phyloP scores from a whole-genome alignment of 2,113 vertebrate genomes.

The Nymphicus hollandicus region DNA sequence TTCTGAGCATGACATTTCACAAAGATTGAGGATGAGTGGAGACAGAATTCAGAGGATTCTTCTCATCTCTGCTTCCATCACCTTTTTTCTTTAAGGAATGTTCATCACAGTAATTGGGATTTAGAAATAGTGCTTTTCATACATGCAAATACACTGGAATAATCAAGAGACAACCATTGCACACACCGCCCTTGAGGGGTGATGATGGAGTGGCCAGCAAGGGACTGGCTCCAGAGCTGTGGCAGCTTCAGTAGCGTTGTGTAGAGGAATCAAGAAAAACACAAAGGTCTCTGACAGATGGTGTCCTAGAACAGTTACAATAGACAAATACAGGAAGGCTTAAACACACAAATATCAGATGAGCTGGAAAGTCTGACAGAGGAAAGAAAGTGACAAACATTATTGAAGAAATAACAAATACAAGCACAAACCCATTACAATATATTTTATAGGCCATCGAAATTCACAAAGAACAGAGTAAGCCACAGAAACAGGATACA shows the following conservation, averaged over 20 bases:
- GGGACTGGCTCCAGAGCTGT: not conserved
- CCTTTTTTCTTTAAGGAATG: not conserved
- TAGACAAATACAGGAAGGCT: not conserved
- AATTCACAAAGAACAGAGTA: not conserved
- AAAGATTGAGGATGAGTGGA: not conserved
- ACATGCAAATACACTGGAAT: not conserved
- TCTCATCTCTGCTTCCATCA: not conserved
- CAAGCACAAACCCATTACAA: not conserved
- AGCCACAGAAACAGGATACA: not conserved
- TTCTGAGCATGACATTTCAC: not conserved
- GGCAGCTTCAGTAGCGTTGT: not conserved
- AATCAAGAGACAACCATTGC: not conserved
- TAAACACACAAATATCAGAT: not conserved
- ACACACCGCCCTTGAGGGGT: not conserved
- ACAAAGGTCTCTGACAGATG: not conserved
- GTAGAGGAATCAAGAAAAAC: not conserved
- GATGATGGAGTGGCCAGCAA: not conserved
- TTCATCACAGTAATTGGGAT: not conserved
- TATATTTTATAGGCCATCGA: not conserved
- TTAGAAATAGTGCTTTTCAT: not conserved
- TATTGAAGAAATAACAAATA: not conserved
- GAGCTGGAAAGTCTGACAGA: not conserved
- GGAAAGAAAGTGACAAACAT: not conserved
- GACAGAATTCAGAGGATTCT: not conserved
- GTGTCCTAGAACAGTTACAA: not conserved